Base-by-base conservation (phyloP, 2,888 invertebrate genomes). In the Gortyna flavago region DNA sequence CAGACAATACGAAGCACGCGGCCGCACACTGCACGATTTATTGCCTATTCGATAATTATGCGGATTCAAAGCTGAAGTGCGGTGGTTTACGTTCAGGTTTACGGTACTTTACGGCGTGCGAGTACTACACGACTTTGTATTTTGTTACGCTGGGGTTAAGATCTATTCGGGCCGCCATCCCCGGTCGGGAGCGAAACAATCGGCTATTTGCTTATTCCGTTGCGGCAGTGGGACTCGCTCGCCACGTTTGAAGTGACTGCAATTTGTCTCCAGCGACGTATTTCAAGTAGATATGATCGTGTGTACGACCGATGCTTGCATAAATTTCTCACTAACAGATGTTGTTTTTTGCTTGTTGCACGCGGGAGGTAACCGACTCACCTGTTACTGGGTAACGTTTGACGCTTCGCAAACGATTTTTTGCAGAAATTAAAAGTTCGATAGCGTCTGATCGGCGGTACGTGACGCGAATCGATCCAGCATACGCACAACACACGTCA, bases 271-370 rank as follows among this genome's bases (percentile, higher is more conserved):
- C 85, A 84, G 90, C 93, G 95, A 95, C 94, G 93, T 94, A 93
- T 93, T 93, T 94, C 94, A 94, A 94, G 93, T 93, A 95, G 96
- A 96, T 96, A 96, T 96, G 93, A 96, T 96, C 96, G 93, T 94
- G 93, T 94, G 93, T 93, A 92, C 92, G 92, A 92, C 89, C 92
- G 89, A 93, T 92, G 92, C 93, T 93, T 95, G 94, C 94, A 94
- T 94, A 93, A 92, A 93, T 94, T 94, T 93, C 92, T 92, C 91
- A 93, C 91, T 87, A 93, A 93, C 95, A 94, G 93, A 95, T 95
- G 95, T 93, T 90, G 90, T 90, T 94, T 96, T 95, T 95, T 95
- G 93, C 91, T 87, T 87, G 87, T 88, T 86, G 89, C 86, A 86
- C 92, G 91, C 93, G 92, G 95, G 93, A 93, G 95, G 95, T 94